Percentiles rank a stretch among this genome's conserved stretches.
phyloP scores from a whole-genome alignment of 2,888 invertebrate genomes.

The Allophyes oxyacanthae region DNA sequence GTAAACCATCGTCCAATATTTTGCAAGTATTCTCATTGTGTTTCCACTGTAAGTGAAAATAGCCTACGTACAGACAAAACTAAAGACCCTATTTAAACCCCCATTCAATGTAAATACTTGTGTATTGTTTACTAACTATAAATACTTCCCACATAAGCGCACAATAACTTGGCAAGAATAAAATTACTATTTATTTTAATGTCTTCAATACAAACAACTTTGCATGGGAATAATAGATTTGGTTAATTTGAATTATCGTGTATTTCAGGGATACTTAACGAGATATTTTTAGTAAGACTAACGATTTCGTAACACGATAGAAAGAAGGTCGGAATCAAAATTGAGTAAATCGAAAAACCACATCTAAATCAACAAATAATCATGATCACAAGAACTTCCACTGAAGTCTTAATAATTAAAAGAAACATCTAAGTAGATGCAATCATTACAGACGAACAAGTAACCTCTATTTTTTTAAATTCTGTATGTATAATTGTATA shows the following conservation, averaged over 20 bases:
- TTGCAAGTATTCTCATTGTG: constrained; percentile 30
- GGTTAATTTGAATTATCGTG: constrained; percentile 34
- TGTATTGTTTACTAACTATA: constrained; percentile 36
- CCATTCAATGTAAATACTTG: constrained; percentile 46
- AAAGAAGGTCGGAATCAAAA: too few relatives aligned
- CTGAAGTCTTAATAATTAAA: too few relatives aligned
- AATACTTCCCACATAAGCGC: constrained; percentile 50
- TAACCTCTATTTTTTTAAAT: too few relatives aligned
- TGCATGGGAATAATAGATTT: constrained; percentile 48
- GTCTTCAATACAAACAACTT: constrained; percentile 30
- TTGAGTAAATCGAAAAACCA: too few relatives aligned
- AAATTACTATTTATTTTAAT: constrained; percentile 36
- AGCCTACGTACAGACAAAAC: constrained; percentile 9
- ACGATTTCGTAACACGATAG: constrained; percentile 24
- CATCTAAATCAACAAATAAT: too few relatives aligned
- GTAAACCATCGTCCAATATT: neutral
- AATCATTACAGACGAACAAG: too few relatives aligned
- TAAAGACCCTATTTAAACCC: constrained; percentile 16
- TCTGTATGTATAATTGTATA: too few relatives aligned
- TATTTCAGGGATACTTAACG: constrained; percentile 41
- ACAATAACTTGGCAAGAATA: constrained; percentile 43
- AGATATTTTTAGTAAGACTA: constrained; percentile 16
- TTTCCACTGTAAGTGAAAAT: constrained; percentile 5
- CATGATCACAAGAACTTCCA: too few relatives aligned
- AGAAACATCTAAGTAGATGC: too few relatives aligned